Base-by-base conservation (phyloP, 2,888 invertebrate genomes). In the Congeria kusceri region DNA sequence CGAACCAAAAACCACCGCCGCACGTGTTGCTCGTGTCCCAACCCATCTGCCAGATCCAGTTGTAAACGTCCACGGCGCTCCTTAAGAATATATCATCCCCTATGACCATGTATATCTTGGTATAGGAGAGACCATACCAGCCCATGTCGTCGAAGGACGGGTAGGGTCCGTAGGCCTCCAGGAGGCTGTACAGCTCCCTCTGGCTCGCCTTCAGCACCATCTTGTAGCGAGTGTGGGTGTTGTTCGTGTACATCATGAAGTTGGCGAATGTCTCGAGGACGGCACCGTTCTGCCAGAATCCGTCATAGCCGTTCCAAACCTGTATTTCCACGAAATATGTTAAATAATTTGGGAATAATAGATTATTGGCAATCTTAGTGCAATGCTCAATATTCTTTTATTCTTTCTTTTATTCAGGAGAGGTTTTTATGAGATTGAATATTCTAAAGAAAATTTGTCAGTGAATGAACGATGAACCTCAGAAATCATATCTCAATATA, bases 221-320 rank as follows among this genome's bases (percentile, higher is more conserved):
- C 46, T 62, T 70, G 73, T 85, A 88, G 23, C 88, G 67, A 18
- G 79, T 78, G 67, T 87, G 75, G 18, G 85, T 84, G 32, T 83
- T 77, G 39, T 86, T 85, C 0, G 84, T 86, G 57, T 85, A 83
- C 15, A 59, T 71, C 46, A 87, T 77, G 56, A 88, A 88, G 59
- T 87, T 87, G 15, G 76, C 80, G 47, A 87, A 65, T 1, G 86
- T 78, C 49, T 88, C 87, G 56, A 88, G 61, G 5, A 87, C 80
- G 5, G 83, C 85, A 5, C 87, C 88, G 76, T 88, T 86, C 59
- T 88, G 86, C 88, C 88, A 88, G 75, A 88, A 88, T 18, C 87
- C 88, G 59, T 87, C 87, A 44, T 84, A 87, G 3, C 88, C 87
- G 62, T 88, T 88, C 88, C 88, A 88, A 32, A 85, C 79, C 88